These are phyloP conservation scores for Okamejei kenojei DNA, from an alignment of 2,797 vertebrate genomes.

Conservation along the genomic window DNA sequence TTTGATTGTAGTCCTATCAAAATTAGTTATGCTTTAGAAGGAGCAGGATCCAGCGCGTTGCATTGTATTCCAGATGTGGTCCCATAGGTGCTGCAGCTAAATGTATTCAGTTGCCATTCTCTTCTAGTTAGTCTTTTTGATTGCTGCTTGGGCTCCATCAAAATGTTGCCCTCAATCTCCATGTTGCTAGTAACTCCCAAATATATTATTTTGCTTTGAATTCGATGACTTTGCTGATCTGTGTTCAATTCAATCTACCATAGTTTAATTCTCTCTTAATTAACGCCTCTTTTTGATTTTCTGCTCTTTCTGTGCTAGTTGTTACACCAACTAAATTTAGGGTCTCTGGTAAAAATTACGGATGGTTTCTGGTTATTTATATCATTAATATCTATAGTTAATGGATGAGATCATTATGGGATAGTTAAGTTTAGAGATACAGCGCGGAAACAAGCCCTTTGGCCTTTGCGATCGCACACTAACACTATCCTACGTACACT, in stretches of 20 bases:
- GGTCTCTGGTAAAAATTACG: not conserved
- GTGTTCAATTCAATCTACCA: not conserved
- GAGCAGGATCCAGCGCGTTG: too few species aligned
- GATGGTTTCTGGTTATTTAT: not conserved
- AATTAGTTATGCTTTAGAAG: not conserved
- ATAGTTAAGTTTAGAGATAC: too few species aligned
- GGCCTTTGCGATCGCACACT: too few species aligned
- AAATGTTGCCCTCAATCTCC: not conserved
- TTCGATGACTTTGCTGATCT: not conserved
- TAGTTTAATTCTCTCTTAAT: not conserved
- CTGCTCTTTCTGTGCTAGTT: not conserved
- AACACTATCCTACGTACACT: too few species aligned
- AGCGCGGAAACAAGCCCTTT: too few species aligned
- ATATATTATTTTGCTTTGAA: not conserved
- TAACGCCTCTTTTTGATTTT: not conserved
- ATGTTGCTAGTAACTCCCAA: not conserved
- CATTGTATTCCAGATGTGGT: not conserved
- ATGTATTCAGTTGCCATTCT: too few species aligned
- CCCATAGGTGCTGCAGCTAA: not conserved
- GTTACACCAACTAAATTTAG: not conserved
- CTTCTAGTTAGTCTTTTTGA: not conserved
- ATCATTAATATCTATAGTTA: not conserved
- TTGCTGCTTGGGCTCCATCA: not conserved
- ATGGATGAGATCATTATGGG: not conserved
- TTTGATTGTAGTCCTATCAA: not conserved